These are phyloP conservation scores for Calonectris borealis DNA, from an alignment of 2,113 vertebrate genomes.

Conservation along the genomic window DNA sequence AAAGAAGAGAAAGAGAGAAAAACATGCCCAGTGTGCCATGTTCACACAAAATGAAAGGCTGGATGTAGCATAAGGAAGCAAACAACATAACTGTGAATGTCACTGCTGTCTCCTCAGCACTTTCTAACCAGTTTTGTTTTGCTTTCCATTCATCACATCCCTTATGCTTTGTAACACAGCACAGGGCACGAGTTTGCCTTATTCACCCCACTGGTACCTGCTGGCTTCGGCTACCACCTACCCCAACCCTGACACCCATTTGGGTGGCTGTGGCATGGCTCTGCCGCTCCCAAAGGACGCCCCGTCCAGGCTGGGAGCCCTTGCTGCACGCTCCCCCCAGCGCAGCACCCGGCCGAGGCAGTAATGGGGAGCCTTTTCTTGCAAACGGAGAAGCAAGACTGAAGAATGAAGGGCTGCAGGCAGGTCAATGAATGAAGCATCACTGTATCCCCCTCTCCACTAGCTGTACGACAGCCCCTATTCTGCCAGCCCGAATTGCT, in stretches of 20 bases:
- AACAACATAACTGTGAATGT: background rate
- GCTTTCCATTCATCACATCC: background rate
- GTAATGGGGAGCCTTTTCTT: background rate
- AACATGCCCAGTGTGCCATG: background rate
- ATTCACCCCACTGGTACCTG: background rate
- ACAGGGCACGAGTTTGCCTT: background rate
- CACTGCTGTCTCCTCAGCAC: background rate
- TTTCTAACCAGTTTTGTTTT: background rate
- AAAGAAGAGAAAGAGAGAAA: background rate
- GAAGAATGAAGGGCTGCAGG: background rate
- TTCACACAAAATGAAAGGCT: background rate
- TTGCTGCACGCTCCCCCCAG: accelerated
- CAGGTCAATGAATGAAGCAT: background rate
- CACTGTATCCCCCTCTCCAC: background rate
- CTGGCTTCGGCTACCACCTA: background rate
- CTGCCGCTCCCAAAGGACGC: accelerated
- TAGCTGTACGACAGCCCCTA: background rate
- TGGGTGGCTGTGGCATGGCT: accelerated
- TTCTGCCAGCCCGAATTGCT: background rate
- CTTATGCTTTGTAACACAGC: background rate
- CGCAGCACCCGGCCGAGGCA: accelerated
- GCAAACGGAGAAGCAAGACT: background rate
- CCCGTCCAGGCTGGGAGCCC: background rate
- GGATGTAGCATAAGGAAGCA: accelerated
- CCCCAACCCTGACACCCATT: too few relatives aligned